Base-by-base conservation (phyloP, 2,888 invertebrate species). In the Amiota mariae region DNA sequence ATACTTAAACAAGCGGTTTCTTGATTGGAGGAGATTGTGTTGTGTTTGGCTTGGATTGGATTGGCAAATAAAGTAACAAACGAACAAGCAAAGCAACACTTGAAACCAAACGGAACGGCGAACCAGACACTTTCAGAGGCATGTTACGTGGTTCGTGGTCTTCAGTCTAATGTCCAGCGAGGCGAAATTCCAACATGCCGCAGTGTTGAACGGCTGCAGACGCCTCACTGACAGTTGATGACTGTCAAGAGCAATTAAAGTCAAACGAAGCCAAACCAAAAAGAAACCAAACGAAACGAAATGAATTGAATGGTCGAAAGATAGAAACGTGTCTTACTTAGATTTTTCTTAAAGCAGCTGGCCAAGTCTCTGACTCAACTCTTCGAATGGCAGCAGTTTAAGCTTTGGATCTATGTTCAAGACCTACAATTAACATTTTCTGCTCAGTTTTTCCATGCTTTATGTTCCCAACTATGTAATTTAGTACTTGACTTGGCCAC, bases 211-310 rank as follows among this genome's bases (percentile, higher is more conserved):
- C 72, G 71, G 57, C 59, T 56, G 75, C 66, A 59, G 76, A 64
- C 75, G 74, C 73, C 48, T 71, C 36, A 74, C 84, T 87, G 79
- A 81, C 78, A 82, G 81, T 36, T 85, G 86, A 88, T 88, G 88
- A 87, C 85, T 88, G 87, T 87, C 88, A 87, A 85, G 86, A 88
- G 87, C 85, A 87, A 87, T 87, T 87, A 87, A 87, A 88, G 85
- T 83, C 88, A 85, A 86, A 88, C 36, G 36, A 36, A 36, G 6
- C 36, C 36, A 4, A 36, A 36, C 36, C 36, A 36, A 24, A 24
- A 24, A 24, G 24, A 24, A 36, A 36, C 36, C 4, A 36, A 36
- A 36, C 36, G 2, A 36, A 36, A 36, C 6, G 36, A 36, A 36
- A 36, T 36, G 36, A 36, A 36, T 6, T 36, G 36, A 36, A 36